A percentile compares a stretch with the other conserved stretches of the same genome.
Conservation (phyloP, 2,888 invertebrate genomes). For the Agelastica alni region DNA sequence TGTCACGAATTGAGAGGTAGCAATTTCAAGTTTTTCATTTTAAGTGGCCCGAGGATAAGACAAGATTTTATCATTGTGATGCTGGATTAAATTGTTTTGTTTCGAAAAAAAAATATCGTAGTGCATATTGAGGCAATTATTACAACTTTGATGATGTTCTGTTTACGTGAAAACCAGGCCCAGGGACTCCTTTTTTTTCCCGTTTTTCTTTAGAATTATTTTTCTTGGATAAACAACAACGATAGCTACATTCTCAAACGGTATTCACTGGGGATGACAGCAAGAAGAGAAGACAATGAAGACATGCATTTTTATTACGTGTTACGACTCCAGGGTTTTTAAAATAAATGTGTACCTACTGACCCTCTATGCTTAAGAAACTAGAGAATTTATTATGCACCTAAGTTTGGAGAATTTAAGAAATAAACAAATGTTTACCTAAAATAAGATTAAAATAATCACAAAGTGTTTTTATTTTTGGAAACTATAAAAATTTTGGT, state of each 20-base stretch:
- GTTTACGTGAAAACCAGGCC: constrained; percentile 23
- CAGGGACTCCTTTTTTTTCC: constrained; percentile 11
- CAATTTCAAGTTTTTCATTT: constrained; percentile 24
- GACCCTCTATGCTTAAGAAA: not conserved
- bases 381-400: too few relatives aligned
- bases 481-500: too few relatives aligned
- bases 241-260: constrained; percentile 1
- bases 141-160: constrained; percentile 29
- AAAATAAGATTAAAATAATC: too few relatives aligned
- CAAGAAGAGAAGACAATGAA: not conserved
- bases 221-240: constrained; percentile 1
- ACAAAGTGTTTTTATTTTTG: too few relatives aligned
- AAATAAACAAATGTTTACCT: too few relatives aligned
- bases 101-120: constrained; percentile 37
- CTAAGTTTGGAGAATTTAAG: too few relatives aligned
- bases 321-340: constrained; percentile 1
- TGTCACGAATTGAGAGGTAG: constrained; percentile 16
- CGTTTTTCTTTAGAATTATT: constrained; percentile 9
- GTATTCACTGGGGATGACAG: not conserved
- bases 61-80: constrained; percentile 52
- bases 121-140: constrained; percentile 38
- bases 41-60: constrained; percentile 43
- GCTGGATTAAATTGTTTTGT: constrained; percentile 53
- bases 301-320: constrained; percentile 4
- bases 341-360: constrained; percentile 2